Evolutionary conservation across 2,888 invertebrate species (phyloP), one percentile per base, ranked within the genome.

Genomic region (Atrina japonica): DNA sequence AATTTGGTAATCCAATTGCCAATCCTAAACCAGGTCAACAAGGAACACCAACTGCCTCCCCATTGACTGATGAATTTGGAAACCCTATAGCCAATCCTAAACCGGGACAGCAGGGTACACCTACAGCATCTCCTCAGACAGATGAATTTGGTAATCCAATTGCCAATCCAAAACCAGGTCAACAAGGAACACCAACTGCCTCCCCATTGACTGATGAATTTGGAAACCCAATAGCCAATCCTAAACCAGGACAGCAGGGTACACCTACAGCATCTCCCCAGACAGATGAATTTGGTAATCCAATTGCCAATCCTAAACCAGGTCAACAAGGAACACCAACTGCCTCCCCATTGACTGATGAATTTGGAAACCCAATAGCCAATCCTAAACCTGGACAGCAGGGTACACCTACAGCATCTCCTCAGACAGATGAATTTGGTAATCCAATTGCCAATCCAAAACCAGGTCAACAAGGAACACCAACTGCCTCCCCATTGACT

Each of bases 241-340:
- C 29, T 6, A 25, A n/a, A 11, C 21, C 35, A 27, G 18, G 21
- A 2, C 18, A 27, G 16, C 29, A 30, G 41, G 7, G 27, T 11
- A 45, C 27, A 1, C 52, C 61, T 14, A 14, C 11, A 1, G 43
- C 16, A 11, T 53, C 21, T 23, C 40, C 27, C 18, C 35, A 18
- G 23, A 47, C 47, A 21, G n/a, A 14, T 14, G 41, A 43, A 11
- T 7, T 21, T 21, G 9, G 25, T 23, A 53, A 27, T 11, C 66
- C 74, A 55, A 49, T 68, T 40, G 11, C 77, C 5, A 45, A 56
- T 18, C 65, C 55, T 14, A 23, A 59, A n/a, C 68, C 78, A 71
- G 58, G 85, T 83, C 70, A 85, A 11, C 47, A 40, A 45, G 64
- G 23, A 29, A 56, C 23, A 7, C 74, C 78, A 47, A 73, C 73